Conservation (phyloP, 2,888 invertebrate genomes). For the Caenorhabditis sp. region DNA sequence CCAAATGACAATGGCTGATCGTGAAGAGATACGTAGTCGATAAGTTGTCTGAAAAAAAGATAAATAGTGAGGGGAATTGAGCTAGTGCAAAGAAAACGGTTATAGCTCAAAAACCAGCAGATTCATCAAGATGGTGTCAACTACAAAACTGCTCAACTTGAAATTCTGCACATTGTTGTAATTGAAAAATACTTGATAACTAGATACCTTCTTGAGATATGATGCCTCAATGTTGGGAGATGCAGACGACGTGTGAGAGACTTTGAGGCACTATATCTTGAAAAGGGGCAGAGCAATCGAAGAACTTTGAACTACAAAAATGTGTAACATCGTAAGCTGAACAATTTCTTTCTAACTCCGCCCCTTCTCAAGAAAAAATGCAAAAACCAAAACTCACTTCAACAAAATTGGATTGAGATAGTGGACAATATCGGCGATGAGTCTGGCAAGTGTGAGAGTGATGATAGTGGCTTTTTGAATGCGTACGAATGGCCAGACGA, state of each 20-base stretch:
- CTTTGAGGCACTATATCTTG: background rate
- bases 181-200: background rate
- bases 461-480: constrained; percentile 72
- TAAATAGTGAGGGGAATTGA: too few relatives aligned
- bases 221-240: background rate
- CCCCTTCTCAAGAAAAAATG: too few relatives aligned
- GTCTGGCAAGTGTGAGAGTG: constrained; percentile 69
- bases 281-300: too few relatives aligned
- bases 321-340: too few relatives aligned
- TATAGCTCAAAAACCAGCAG: background rate
- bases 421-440: constrained; percentile 77
- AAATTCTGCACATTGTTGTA: background rate
- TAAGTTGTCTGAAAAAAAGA: constrained; percentile 75
- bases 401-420: constrained; percentile 78
- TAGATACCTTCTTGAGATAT: background rate
- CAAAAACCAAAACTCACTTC: constrained; percentile 61
- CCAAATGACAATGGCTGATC: constrained; percentile 75
- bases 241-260: background rate
- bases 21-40: constrained; percentile 75
- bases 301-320: too few relatives aligned
- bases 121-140: background rate
- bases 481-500: constrained; percentile 71
- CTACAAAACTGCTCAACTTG: background rate
- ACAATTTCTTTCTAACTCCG: too few relatives aligned
- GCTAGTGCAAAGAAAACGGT: too few relatives aligned